Percentiles rank a stretch among this genome's conserved stretches.
phyloP scores from a whole-genome alignment of 1,140 invertebrate species.

The Lithobius niger region DNA sequence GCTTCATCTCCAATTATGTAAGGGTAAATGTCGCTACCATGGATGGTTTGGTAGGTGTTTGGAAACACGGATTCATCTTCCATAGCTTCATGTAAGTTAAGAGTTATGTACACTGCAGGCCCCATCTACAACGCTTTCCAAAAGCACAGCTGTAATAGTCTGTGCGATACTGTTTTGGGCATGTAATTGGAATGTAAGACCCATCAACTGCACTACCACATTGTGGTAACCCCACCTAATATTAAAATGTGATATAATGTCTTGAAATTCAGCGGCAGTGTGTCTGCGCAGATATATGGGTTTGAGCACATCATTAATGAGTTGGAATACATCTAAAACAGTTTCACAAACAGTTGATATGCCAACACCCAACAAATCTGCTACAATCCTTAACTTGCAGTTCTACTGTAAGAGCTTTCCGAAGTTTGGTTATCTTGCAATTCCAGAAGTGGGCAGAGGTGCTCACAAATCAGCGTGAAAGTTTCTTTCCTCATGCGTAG shows the following conservation, averaged over 20 bases:
- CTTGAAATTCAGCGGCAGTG: background rate
- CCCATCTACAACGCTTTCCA: background rate
- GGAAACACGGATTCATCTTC: background rate
- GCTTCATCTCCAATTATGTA: slow-evolving; percentile 4
- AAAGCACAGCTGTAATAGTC: background rate
- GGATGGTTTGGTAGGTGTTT: background rate
- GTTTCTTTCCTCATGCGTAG: background rate
- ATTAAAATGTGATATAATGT: background rate
- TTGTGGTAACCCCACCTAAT: no score
- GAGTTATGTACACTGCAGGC: background rate
- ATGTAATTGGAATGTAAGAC: background rate
- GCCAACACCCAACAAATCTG: background rate
- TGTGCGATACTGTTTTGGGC: background rate
- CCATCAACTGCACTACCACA: slow-evolving; percentile 2
- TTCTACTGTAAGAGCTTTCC: background rate
- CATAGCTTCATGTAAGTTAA: background rate
- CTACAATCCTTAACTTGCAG: background rate
- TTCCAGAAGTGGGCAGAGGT: background rate
- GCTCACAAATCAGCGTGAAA: background rate
- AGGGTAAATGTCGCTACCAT: background rate
- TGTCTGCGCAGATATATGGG: background rate
- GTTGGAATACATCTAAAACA: background rate
- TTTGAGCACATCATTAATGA: background rate
- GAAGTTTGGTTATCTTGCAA: background rate
- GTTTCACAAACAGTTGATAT: background rate